Evolutionary conservation across 30 jellyfish, hydroid and myxozoan genomes (phyloP), one percentile per base, ranked within the genome.

Genomic region (Catostylus mosaicus): DNA sequence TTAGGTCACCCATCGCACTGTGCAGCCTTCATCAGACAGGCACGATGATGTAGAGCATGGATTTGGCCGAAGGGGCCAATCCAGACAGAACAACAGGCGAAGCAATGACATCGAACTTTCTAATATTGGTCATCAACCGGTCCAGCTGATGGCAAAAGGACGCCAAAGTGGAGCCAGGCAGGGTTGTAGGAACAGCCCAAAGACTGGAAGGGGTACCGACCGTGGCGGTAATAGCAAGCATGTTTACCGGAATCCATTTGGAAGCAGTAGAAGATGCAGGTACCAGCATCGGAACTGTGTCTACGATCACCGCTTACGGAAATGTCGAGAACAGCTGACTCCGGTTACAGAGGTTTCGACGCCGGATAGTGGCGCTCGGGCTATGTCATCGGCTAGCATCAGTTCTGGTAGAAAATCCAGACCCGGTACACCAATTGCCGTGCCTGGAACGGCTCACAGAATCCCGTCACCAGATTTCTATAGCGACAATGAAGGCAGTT

Each of bases 331-430:
- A 67, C 85, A 78, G 80, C 88, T 87, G 33, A 87, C 90, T 11
- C 96, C 96, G 43, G 96, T 87, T 30, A 74, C 91, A 20, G 96
- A 87, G 34, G 83, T 78, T 10, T 67, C 89, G 10, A 77, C 96
- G 37, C 91, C 96, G 22, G 96, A 87, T 1, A 78, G 91, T 70
- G 47, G 86, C 77, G 70, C 76, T 61, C 30, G 90, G 12, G 91
- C 88, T 24, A 43, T 51, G 19, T 83, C 94, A 6, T 45, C 86
- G 51, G 51, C 80, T 8, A 75, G 88, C 34, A 77, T 71, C 14
- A 35, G 35, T 16, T 51, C 86, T 23, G 23, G 71, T 35, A 67
- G 51, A 48, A 62, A 47, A 48, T 85, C 96, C 6, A 66, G 96
- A 30, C 96, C 96, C 52, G 96, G 96, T 1, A 86, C 96, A 36